Evolutionary conservation across 2,888 invertebrate genomes (phyloP).

Genomic region (Orthosia incerta): DNA sequence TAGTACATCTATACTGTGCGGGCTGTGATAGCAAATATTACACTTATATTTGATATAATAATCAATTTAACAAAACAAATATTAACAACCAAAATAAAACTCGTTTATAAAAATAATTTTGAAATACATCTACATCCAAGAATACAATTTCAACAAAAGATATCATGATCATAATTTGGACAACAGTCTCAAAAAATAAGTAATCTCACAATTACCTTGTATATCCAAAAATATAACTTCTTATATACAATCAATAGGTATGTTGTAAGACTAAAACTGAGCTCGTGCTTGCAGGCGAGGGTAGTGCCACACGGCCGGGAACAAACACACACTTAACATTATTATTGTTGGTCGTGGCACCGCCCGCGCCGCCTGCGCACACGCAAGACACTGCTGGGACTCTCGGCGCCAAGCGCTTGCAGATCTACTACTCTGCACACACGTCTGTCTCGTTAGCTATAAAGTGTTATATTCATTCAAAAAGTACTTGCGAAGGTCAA

Average conservation of each 20-base stretch:
- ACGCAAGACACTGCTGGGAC: conserved; percentile 26
- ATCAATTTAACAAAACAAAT: conserved; percentile 71
- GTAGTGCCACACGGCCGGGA: conserved; percentile 8
- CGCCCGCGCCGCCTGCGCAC: conserved; percentile 14
- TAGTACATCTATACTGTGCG: conserved; percentile 82
- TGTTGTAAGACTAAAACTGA: conserved; percentile 45
- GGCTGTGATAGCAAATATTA: conserved; percentile 71
- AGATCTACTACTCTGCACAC: conserved; percentile 4
- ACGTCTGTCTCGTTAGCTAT: conserved; percentile 10
- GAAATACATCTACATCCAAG: conserved; percentile 78
- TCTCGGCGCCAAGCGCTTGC: conserved; percentile 10
- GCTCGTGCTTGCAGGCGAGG: conserved; percentile 11
- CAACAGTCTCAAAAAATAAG: conserved; percentile 90
- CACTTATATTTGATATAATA: conserved; percentile 68
- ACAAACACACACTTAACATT: conserved; percentile 11
- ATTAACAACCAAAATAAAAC: conserved; percentile 85
- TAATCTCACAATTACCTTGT: conserved; percentile 80
- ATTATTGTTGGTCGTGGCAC: conserved; percentile 26
- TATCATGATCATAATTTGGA: conserved; percentile 85
- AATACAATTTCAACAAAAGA: conserved; percentile 83
- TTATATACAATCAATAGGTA: conserved; percentile 79
- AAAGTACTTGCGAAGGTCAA: conserved; percentile 17
- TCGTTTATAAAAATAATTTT: conserved; percentile 86
- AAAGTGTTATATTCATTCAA: conserved; percentile 34
- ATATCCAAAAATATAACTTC: conserved; percentile 87